Evolutionary conservation across 1,140 invertebrate genomes (phyloP), one percentile per base, ranked within the genome.

Genomic region (Papilio aristodemus): DNA sequence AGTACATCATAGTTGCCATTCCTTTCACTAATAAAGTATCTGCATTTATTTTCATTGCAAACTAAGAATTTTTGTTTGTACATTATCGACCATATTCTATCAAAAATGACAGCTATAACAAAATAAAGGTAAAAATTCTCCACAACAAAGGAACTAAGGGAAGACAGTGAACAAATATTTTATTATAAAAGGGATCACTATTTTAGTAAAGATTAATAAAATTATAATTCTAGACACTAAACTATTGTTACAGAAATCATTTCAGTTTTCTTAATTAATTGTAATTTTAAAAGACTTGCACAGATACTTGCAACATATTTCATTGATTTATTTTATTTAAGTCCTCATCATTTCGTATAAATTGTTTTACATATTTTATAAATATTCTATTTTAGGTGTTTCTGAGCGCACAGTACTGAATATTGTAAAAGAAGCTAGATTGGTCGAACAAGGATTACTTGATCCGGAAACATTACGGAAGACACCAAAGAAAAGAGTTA

Each of bases 351-450:
- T n/a, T 46, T 11, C 13, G n/a, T 36, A 57, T 63, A 32, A 17
- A 68, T 46, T 50, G 54, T 10, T 68, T 46, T 60, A 25, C n/a
- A n/a, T 36, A 36, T 17, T 37, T 39, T 68, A 14, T 67, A n/a
- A n/a, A n/a, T 37, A 62, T 38, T 25, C 66, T 69, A 38, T 78
- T 84, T 67, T 71, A 90, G 88, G 88, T 73, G 88, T 90, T 36
- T 90, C 88, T 17, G 88, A 90, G 72, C 80, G 88, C 10, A 89
- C 88, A 67, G 84, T 90, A 32, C 68, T 89, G 8, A 91, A 89
- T 50, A 89, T 89, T 59, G 86, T 87, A 0, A 87, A 87, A 68
- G 87, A 91, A 78, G 87, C 89, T 8, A 79, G 86, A 43, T 78
- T 91, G 4, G 79, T 91, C 1, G 89, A 91, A 74, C 89, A 91